Evolutionary conservation across 2,113 vertebrate genomes (phyloP).

Genomic region (Pelodiscus sinensis): DNA sequence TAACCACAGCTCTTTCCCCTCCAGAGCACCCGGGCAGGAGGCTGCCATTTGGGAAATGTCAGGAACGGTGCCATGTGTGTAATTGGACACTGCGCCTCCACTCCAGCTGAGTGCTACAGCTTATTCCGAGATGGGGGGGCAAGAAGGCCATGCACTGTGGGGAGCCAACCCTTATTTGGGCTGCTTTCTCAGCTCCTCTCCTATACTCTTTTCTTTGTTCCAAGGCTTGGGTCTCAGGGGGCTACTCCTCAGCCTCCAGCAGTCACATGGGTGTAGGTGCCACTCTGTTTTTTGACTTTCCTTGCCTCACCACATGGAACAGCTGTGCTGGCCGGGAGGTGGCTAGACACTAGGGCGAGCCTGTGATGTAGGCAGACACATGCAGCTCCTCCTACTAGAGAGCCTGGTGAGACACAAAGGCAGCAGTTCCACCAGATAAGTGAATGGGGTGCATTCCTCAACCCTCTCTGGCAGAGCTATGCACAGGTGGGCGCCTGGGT

Average conservation of each 20-base stretch:
- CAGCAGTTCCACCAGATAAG: not conserved
- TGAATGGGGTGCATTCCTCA: not conserved
- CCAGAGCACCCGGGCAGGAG: not conserved
- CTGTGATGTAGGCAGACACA: not conserved
- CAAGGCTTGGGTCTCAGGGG: not conserved
- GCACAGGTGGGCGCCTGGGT: not conserved
- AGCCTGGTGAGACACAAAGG: not conserved
- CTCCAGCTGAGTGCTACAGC: not conserved
- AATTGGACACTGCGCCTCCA: not conserved
- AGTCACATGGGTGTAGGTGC: not conserved
- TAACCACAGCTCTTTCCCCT: not conserved
- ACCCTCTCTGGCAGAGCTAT: not conserved
- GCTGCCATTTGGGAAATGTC: conserved; percentile 4
- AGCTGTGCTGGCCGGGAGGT: no score
- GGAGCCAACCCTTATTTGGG: not conserved
- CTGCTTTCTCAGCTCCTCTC: no score
- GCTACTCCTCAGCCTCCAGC: not conserved
- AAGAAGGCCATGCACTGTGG: no score
- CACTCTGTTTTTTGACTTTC: not conserved
- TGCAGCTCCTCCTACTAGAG: not conserved
- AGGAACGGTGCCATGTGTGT: not conserved
- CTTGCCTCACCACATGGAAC: not conserved
- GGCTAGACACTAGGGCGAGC: not conserved
- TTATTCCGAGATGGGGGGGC: not conserved
- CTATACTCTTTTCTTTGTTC: not conserved